Base-by-base conservation (phyloP, 2,113 vertebrate genomes). In the Orycteropus afer region DNA sequence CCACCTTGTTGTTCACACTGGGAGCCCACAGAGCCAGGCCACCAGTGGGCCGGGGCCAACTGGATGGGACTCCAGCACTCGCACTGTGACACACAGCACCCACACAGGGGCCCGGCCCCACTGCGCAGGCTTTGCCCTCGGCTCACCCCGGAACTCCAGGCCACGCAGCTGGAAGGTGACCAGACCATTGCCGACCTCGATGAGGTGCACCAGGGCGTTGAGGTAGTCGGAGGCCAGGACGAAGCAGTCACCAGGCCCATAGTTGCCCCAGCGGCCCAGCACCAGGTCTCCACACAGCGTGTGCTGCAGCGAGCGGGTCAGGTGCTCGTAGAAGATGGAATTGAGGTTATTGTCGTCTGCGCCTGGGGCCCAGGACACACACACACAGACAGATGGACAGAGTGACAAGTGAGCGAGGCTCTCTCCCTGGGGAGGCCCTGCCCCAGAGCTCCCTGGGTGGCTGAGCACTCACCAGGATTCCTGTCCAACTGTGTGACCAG, bases 191-290 rank as follows among this genome's bases (percentile, higher is more conserved):
- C 99, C 99, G 1, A 99, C 99, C 98, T 99, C 99, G 0, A 99
- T 99, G 97, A 99, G 98, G 98, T 99, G 99, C 95, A 99, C 99
- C 67, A 99, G 98, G 63, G 99, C 99, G 2, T 99, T 99, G 98
- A 99, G 99, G 98, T 99, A 99, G 98, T 99, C 99, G 0, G 99
- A 99, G 84, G 99, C 99, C 73, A 99, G 98, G 97, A 99, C 99
- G 82, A 99, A 99, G 97, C 99, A 99, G 98, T 99, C 99, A 0
- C 99, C 99, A 0, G 99, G 99, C 97, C 98, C 98, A 74, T 99
- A 99, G 98, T 99, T 99, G 77, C 99, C 99, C 99, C 99, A 99
- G 96, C 99, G 99, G 29, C 99, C 99, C 42, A 99, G 98, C 85
- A 98, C 97, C 96, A 99, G 98, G 97, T 99, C 99, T 69, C 99